Base-by-base conservation (phyloP, 2,888 invertebrate species). In the Caenorhabditis zanzibari region DNA sequence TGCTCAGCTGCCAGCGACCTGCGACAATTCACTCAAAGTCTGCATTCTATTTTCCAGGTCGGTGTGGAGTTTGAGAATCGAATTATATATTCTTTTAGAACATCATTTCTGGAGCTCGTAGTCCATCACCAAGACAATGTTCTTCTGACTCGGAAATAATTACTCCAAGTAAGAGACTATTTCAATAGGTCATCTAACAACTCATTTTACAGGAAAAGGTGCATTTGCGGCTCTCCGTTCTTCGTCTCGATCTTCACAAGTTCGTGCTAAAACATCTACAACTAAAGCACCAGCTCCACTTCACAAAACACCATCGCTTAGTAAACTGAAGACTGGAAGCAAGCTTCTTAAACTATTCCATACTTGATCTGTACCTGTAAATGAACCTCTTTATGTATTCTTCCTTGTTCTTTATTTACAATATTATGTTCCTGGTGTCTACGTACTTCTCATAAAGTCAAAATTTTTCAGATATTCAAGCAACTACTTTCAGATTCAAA, bases 81-180 rank as follows among this genome's bases (percentile, higher is more conserved):
- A n/a, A 19, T 59, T n/a, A 9, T 3, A 38, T 22, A 12, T 14
- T 32, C 9, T 72, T 86, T 19, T 59, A 86, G 85, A 82, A 82
- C 19, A 85, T 86, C 38, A 68, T 88, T 16, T 82, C 74, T n/a
- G 89, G 86, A 49, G 85, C 86, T 6, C 86, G 90, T 16, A 88
- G 88, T 41, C 90, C 90, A 10, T 90, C 90, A 0, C 90, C 90
- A 22, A 69, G 90, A 35, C 76, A 88, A n/a, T 90, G 89, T 68
- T 86, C 88, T 10, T 89, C 89, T 6, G 90, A 90, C 61, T 88
- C 88, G 9, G 90, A 90, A 66, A 87, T 90, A n/a, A 85, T 87
- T 32, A 86, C 87, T 38, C 85, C 87, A 12, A 68, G 85, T 85
- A 28, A 73, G 80, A 19, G 4, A 32, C n/a, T n/a, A n/a, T n/a